Percentiles rank a stretch among this genome's conserved stretches.
These are phyloP conservation scores for Cheirogaleus major DNA, from an alignment of 2,797 vertebrate species.

Conservation along the genomic window DNA sequence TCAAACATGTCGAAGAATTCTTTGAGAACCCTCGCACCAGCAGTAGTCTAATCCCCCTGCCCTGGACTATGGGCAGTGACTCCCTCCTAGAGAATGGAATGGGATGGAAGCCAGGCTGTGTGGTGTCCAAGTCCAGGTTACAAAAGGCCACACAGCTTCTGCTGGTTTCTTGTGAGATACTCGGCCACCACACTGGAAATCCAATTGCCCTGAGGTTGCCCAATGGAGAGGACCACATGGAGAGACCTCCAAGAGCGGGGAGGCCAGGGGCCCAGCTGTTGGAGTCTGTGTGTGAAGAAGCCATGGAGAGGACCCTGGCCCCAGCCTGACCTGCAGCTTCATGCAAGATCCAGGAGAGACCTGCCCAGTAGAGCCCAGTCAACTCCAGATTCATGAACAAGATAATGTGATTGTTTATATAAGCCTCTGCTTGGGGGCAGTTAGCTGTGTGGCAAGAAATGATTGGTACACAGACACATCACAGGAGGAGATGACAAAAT, in stretches of 20 bases:
- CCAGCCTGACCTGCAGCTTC: neutral
- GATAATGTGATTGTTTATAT: neutral
- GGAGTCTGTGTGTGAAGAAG: neutral
- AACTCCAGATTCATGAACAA: neutral
- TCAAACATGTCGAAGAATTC: neutral
- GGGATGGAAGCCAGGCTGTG: neutral
- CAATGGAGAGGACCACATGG: neutral
- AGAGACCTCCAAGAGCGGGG: neutral
- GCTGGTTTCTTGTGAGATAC: neutral
- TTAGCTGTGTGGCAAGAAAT: neutral
- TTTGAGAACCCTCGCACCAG: accelerated
- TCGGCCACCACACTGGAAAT: neutral
- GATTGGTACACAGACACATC: neutral
- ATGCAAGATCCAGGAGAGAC: accelerated
- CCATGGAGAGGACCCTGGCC: neutral
- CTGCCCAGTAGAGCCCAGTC: neutral
- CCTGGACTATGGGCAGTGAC: too few relatives aligned
- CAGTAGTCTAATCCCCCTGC: accelerated
- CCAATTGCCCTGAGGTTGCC: neutral
- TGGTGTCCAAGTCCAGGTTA: neutral
- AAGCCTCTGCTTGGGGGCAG: neutral
- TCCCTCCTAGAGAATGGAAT: too few relatives aligned
- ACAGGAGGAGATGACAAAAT: neutral
- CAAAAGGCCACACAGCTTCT: neutral
- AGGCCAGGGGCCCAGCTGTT: neutral